phyloP scores from a whole-genome alignment of 2,113 vertebrate species.

The Nothobranchius kuhntae region DNA sequence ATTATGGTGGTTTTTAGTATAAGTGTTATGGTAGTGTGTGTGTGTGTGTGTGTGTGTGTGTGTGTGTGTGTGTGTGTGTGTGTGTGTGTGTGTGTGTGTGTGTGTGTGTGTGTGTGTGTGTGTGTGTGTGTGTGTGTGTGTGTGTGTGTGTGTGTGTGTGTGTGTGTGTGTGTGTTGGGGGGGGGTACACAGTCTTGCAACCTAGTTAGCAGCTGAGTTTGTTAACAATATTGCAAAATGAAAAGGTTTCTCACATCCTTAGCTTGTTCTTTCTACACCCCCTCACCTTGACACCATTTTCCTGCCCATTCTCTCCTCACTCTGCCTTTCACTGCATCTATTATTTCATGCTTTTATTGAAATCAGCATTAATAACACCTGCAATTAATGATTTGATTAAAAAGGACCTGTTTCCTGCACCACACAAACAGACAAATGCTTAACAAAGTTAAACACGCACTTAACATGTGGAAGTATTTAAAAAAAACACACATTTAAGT shows the following conservation, averaged over 20 bases:
- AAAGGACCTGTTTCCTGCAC: conserved; percentile 26
- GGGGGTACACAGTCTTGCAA: conserved; percentile 3
- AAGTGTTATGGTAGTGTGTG: background rate
- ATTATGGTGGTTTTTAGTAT: background rate
- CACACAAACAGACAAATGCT: conserved; percentile 24
- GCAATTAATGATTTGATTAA: conserved; percentile 43
- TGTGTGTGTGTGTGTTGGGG: too few species aligned
- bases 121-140: too few species aligned
- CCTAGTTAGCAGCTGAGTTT: conserved; percentile 32
- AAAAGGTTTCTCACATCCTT: conserved; percentile 33
- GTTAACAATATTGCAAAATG: conserved; percentile 33
- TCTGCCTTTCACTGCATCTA: conserved; percentile 6
- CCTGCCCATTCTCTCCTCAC: conserved; percentile 7
- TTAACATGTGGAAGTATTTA: conserved; percentile 9
- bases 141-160: too few species aligned
- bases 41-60: too few species aligned
- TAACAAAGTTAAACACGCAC: conserved; percentile 25
- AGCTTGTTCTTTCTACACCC: conserved; percentile 17
- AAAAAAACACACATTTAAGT: background rate
- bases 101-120: too few species aligned
- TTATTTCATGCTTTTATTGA: conserved; percentile 30
- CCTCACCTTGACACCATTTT: conserved; percentile 42
- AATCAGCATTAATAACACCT: conserved; percentile 40
- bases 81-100: too few species aligned
- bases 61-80: too few species aligned